Base-by-base conservation (phyloP, 2,888 invertebrate species). In the Napeogenes inachia region DNA sequence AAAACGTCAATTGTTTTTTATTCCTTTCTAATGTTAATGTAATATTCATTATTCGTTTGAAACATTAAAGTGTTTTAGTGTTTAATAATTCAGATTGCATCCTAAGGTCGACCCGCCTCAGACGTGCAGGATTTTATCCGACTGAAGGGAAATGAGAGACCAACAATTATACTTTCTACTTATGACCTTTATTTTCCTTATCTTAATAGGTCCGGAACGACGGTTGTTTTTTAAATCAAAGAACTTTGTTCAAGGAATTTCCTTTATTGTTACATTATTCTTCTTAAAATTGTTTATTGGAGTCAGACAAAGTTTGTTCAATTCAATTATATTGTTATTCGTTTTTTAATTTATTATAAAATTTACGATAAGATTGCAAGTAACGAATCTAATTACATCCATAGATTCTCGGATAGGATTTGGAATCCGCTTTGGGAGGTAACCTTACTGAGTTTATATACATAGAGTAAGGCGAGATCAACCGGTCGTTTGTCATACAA, bases 11-110 rank as follows among this genome's bases (percentile, higher is more conserved):
- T 21, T 21, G 21, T 21, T 21, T 21, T 21, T 21, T 21, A 1
- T 21, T 21, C 21, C 1, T 21, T 21, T 21, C 21, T 21, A 21
- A 21, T 21, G 21, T 21, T 21, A 47, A 13, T 4, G n/a, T n/a
- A 4, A 47, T 21, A 30, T 50, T 50, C 10, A 21, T 8, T 50
- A 58, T 38, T 55, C 13, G 54, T 56, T 54, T 32, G 30, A 35
- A 79, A 81, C 80, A 84, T 81, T 81, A 80, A 80, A 81, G 84
- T 82, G 83, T 84, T 85, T 85, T 84, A 80, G 80, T 82, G 78
- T 80, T 85, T 85, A 80, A 82, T 73, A 78, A 87, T 87, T 87
- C 86, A 78, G 80, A 70, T 74, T 81, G 82, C 85, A 84, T 86
- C 75, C 80, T 80, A 80, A 78, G 77, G 73, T 77, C 76, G 76